Percentiles rank a stretch among this genome's conserved stretches.
These are phyloP conservation scores for Aldrovandia affinis DNA, from an alignment of 2,797 vertebrate species.

Conservation along the genomic window DNA sequence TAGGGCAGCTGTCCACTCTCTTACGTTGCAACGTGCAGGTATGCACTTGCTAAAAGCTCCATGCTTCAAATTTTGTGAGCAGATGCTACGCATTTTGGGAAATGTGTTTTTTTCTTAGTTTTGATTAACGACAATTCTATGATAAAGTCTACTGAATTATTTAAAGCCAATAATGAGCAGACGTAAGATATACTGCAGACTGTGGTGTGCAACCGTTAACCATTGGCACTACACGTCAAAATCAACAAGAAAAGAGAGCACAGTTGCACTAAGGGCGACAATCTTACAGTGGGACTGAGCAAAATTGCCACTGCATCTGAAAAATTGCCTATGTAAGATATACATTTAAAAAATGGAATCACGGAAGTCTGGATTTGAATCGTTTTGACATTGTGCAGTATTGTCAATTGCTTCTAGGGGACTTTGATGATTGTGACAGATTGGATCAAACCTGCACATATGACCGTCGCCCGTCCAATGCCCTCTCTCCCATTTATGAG, in stretches of 20 bases:
- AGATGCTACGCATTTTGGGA: slow-evolving; percentile 1
- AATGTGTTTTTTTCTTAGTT: background rate
- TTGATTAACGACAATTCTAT: background rate
- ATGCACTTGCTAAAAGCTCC: background rate
- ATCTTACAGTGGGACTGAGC: slow-evolving; percentile 42
- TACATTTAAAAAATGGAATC: slow-evolving; percentile 23
- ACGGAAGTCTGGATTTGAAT: slow-evolving; percentile 67
- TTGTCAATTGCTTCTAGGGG: slow-evolving; percentile 99
- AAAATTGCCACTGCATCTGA: slow-evolving; percentile 36
- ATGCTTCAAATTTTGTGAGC: background rate
- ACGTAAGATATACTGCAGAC: background rate
- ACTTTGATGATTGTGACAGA: slow-evolving; percentile 98
- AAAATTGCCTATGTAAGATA: slow-evolving; percentile 33
- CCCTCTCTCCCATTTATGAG: slow-evolving; percentile 97
- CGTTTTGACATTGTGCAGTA: slow-evolving; percentile 98
- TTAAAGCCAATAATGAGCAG: background rate
- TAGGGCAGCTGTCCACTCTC: slow-evolving; percentile 66
- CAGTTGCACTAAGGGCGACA: slow-evolving; percentile 71
- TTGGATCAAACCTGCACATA: slow-evolving; percentile 94
- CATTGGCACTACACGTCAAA: slow-evolving; percentile 14
- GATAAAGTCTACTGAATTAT: background rate
- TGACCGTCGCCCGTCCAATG: slow-evolving; percentile 93
- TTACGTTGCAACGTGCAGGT: background rate
- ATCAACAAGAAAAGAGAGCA: slow-evolving; percentile 45
- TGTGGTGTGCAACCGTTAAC: background rate